Base-by-base conservation (phyloP, 1,140 invertebrate genomes). In the Lepidurus arcticus region DNA sequence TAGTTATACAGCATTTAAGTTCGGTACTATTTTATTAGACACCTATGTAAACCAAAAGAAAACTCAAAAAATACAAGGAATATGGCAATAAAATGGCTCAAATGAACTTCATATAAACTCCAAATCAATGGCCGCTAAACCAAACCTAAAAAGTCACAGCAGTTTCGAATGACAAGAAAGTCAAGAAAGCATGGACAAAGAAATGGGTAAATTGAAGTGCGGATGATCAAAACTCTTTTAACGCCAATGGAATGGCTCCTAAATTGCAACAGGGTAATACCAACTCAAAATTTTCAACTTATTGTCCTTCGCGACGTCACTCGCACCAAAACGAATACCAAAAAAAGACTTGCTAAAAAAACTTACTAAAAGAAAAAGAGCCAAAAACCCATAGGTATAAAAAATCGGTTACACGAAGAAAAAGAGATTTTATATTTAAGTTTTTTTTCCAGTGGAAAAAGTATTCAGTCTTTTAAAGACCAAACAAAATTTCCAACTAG, bases 131-230 rank as follows among this genome's bases (percentile, higher is more conserved):
- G 53, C 53, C 21, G 53, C 8, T n/a, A 65, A 65, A 65, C 16
- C 21, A 65, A 65, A 13, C 53, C 53, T 21, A 65, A 65, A 65
- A 65, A n/a, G 53, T 65, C 53, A 65, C 53, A 65, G 53, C 53
- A 65, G 53, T 65, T n/a, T 65, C 53, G 53, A 65, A 65, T 65
- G 53, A 65, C 53, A 65, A 65, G 53, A 65, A 65, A 9, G 53
- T 65, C 53, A 65, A 65, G 53, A 65, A 65, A 65, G 53, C 53
- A 65, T 65, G 16, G 53, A 65, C 53, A 65, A 65, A 65, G 53
- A 65, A 34, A 65, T 65, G 53, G 21, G 53, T 65, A 65, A 13
- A 65, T 65, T 65, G 21, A 16, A 9, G n/a, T 65, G 53, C 53
- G 13, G 53, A 65, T 65, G 53, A 65, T 65, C 9, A 65, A 65